Evolutionary conservation across 2,888 invertebrate genomes (phyloP).

Genomic region (Busseola fusca): DNA sequence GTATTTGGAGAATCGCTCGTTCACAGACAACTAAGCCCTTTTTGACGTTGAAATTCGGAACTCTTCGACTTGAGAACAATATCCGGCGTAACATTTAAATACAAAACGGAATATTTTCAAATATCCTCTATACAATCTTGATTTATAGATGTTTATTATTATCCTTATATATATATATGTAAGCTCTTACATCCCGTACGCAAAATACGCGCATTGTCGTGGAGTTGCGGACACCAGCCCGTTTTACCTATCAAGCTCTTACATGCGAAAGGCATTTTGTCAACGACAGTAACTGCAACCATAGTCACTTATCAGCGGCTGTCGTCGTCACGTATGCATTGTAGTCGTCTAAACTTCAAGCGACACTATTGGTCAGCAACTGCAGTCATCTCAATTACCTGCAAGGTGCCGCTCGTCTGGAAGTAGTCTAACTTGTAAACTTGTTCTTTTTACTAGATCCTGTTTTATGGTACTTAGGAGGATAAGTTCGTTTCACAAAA

Average conservation of each 20-base stretch:
- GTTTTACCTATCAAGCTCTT: too few species aligned
- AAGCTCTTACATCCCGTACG: too few species aligned
- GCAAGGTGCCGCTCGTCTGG: not conserved
- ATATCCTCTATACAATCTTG: not conserved
- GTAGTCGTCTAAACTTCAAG: not conserved
- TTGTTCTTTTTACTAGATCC: not conserved
- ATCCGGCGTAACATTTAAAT: conserved; percentile 18
- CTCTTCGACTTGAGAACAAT: conserved; percentile 26
- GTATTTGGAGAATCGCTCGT: conserved; percentile 26
- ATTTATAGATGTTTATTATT: conserved; percentile 7
- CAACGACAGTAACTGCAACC: not conserved
- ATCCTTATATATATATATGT: too few species aligned
- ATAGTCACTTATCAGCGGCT: not conserved
- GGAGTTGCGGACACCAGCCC: too few species aligned
- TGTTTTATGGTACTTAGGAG: not conserved
- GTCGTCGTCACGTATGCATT: not conserved
- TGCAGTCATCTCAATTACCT: not conserved
- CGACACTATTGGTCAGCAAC: not conserved
- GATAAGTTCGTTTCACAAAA: not conserved
- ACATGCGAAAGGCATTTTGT: not conserved
- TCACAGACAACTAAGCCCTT: conserved; percentile 21
- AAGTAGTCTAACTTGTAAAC: not conserved
- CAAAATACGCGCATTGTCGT: too few species aligned
- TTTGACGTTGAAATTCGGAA: conserved; percentile 35
- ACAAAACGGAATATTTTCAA: conserved; percentile 6